Conservation (phyloP, 2,888 invertebrate genomes). For the Tribolium freemani region DNA sequence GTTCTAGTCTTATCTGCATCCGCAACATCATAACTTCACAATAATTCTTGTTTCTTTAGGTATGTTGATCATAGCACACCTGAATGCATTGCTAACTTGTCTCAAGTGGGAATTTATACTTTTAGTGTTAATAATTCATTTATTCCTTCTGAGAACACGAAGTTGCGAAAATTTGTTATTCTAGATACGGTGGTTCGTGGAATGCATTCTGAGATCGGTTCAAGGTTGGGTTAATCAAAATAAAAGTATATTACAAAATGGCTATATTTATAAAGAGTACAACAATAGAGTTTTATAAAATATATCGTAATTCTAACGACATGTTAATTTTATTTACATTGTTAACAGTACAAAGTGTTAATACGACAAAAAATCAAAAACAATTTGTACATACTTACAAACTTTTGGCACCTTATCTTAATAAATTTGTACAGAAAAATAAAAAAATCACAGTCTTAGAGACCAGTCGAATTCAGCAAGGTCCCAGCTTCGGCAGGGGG, state of each 20-base stretch:
- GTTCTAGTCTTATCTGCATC: background rate
- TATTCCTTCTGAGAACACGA: background rate
- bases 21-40: background rate
- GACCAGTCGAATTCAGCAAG: conserved; percentile 3
- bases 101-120: background rate
- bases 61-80: no score
- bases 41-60: no score
- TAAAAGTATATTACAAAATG: background rate
- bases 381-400: no score
- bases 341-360: no score
- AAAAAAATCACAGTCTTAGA: conserved; percentile 36
- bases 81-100: no score
- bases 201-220: background rate
- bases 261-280: background rate
- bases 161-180: background rate
- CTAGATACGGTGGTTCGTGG: background rate
- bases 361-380: no score
- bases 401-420: background rate
- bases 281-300: no score
- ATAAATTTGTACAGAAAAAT: background rate
- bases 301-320: no score
- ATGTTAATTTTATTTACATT: no score
- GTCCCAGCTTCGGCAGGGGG: conserved; percentile 17
- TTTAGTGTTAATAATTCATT: background rate
- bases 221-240: background rate